phyloP scores from a whole-genome alignment of 2,797 vertebrate genomes.

The Scolopax bukidnonensis region DNA sequence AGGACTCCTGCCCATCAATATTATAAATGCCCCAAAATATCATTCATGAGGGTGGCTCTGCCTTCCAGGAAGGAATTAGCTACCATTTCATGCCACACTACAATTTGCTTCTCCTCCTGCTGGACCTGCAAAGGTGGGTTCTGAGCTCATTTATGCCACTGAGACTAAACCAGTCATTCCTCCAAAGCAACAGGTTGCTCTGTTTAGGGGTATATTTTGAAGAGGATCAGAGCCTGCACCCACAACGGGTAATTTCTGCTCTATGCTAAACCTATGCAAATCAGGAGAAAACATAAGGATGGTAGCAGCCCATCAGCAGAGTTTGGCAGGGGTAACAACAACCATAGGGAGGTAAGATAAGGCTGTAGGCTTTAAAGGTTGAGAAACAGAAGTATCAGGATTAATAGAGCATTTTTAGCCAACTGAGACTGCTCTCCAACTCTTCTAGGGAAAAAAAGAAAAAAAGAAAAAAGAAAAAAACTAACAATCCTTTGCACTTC shows the following conservation, averaged over 20 bases:
- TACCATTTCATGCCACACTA: background rate
- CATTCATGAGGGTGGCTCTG: background rate
- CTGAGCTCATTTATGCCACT: background rate
- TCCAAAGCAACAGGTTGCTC: background rate
- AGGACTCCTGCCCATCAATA: fast-evolving
- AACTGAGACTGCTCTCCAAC: background rate
- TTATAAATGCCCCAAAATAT: background rate
- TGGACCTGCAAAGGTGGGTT: background rate
- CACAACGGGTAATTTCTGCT: background rate
- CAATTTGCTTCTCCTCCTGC: background rate
- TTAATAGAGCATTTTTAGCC: conserved; percentile 6
- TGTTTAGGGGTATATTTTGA: background rate
- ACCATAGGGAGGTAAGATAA: conserved; percentile 42
- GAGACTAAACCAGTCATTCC: background rate
- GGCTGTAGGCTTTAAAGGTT: conserved; percentile 11
- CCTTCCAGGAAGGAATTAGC: background rate
- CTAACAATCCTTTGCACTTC: background rate
- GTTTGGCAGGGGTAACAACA: conserved; percentile 11
- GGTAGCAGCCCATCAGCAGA: background rate
- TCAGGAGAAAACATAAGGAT: background rate
- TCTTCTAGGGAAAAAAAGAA: conserved; percentile 12
- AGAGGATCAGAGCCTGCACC: background rate
- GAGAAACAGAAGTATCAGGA: conserved; percentile 25
- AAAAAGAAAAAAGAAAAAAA: background rate
- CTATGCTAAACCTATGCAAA: background rate